Evolutionary conservation across 2,797 vertebrate species (phyloP).

Genomic region (Myotis findleyi): DNA sequence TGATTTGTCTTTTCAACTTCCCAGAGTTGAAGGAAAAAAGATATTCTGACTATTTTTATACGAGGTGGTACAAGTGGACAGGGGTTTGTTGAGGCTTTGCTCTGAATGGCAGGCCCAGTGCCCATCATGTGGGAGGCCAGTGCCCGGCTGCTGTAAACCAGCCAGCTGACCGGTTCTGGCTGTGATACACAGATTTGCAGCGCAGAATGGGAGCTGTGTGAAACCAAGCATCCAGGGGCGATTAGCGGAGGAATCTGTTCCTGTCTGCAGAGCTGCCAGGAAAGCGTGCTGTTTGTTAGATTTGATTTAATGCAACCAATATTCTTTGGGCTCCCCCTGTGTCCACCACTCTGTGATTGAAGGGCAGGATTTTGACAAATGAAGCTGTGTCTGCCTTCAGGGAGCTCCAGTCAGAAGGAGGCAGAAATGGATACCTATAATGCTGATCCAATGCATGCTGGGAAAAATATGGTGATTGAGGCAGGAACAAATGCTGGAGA

Average conservation of each 20-base stretch:
- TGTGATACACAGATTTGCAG: not conserved
- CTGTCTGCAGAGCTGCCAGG: not conserved
- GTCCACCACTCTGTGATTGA: rapidly evolving
- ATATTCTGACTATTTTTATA: constrained; percentile 56
- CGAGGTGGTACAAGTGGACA: not conserved
- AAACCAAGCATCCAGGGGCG: not conserved
- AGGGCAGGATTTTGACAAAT: not conserved
- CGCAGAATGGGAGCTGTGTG: not conserved
- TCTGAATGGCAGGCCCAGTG: not conserved
- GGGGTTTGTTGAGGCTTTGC: not conserved
- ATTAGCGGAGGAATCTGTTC: not conserved
- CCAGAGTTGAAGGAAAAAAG: constrained; percentile 71
- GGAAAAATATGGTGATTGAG: not conserved
- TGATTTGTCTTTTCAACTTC: constrained; percentile 71
- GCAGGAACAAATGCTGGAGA: not conserved
- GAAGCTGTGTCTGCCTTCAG: not conserved
- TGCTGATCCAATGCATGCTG: not conserved
- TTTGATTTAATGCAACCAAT: not conserved
- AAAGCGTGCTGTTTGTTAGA: not conserved
- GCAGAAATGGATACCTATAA: not conserved
- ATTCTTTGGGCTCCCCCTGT: not conserved
- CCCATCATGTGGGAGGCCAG: not conserved
- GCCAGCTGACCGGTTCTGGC: not conserved
- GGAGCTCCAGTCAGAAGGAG: not conserved
- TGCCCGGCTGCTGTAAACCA: not conserved